Evolutionary conservation across 2,113 vertebrate genomes (phyloP), one percentile per base, ranked within the genome.

Genomic region (Aptenodytes forsteri): DNA sequence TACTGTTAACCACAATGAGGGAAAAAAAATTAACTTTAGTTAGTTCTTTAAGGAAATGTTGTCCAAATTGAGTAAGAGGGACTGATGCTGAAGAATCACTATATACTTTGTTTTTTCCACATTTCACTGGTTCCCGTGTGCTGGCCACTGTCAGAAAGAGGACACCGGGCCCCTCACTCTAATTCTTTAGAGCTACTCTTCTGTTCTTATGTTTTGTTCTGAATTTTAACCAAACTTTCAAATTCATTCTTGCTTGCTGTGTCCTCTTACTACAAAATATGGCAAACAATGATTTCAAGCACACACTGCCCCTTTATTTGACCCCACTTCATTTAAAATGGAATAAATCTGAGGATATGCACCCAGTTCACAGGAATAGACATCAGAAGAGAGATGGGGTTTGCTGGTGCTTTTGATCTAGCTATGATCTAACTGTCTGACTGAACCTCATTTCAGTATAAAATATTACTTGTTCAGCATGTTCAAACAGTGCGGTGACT

Each of bases 31-130:
- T 19, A 47, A 7, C 2, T 67, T 20, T 20, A 26, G 0, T 52
- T 49, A 50, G 10, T 67, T 72, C 47, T 87, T 89, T 50, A 56
- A 67, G 49, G 27, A 89, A 89, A 59, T 19, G 3, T 58, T 25
- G 8, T 46, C 7, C 56, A 82, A 64, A 85, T 5, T 71, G 16
- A 54, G 3, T 58, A 62, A 59, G 26, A 89, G 6, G 13, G 6
- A 70, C 3, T 32, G 42, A 77, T 64, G 76, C 7, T 64, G 25
- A 77, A 80, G 26, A 73, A 83, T 46, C 17, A n/a, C 7, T 34
- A 5, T 7, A 38, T 26, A 16, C 1, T 29, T 72, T 29, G 3
- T 1, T 44, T 55, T 73, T 58, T 20, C 13, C 77, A 0, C 49
- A 62, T 91, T 81, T 78, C 34, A 34, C 46, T 52, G 7, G 32